Evolutionary conservation across 2,797 vertebrate species (phyloP), one percentile per base, ranked within the genome.

Genomic region (Megaceryle alcyon): DNA sequence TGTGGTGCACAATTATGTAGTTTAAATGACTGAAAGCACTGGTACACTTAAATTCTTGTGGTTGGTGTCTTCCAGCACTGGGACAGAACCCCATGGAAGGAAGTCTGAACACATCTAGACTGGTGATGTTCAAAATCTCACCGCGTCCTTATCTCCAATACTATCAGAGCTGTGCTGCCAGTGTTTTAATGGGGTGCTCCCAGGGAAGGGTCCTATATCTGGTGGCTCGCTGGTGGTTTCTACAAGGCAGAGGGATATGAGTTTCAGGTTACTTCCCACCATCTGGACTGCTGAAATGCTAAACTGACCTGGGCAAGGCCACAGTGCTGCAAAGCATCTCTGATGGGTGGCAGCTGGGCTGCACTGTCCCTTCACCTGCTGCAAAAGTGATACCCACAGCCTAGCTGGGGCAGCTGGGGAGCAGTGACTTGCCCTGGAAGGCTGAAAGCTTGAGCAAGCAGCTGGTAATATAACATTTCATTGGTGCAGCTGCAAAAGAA

Each of bases 191-290:
- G 72, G 31, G 12, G 6, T 13, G 49, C 37, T 65, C 75, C 31
- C 72, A 41, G 79, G 46, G 69, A 88, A 63, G 61, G 61, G 10
- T 41, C 48, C 51, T 3, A 8, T 54, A 20, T 23, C 82, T 90
- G 71, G 4, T 43, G 71, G 20, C 1, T 10, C 56, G 65, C 69
- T 43, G 66, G 14, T 61, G 22, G n/a, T 20, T 71, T 89, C 64
- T 51, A 23, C 43, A 5, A 77, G 70, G 57, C 31, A 49, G 76
- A 66, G 53, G 35, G 76, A 7, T 10, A 7, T 0, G 4, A 64
- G 90, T 54, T 76, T 96, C 90, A 46, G 73, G 70, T 96, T 96
- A 86, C 96, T 86, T 84, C 14, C 43, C 65, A 85, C 91, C 96
- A 95, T 83, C 90, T 94, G 94, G 77, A 49, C 20, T 7, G 39